Evolutionary conservation across 2,113 vertebrate species (phyloP).

Genomic region (Bubo scandiacus): DNA sequence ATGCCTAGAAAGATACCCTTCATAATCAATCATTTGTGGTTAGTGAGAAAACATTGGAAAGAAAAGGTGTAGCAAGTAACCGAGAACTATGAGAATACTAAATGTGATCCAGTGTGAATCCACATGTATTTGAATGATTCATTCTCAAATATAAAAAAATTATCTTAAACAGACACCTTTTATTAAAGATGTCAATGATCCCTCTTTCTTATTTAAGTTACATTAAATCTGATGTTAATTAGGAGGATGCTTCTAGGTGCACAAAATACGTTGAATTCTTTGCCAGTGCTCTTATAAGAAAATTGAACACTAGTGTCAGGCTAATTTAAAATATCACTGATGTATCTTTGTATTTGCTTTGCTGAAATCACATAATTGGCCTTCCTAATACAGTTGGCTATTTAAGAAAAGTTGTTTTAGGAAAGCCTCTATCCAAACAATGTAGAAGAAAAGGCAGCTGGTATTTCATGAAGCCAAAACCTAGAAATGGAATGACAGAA

Average conservation of each 20-base stretch:
- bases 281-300: slow-evolving; percentile 59
- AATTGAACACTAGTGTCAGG: slow-evolving; percentile 50
- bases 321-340: slow-evolving; percentile 59
- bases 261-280: slow-evolving; percentile 38
- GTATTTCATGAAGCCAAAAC: slow-evolving; percentile 44
- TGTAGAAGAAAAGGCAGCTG: slow-evolving; percentile 30
- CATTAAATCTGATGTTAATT: slow-evolving; percentile 35
- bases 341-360: slow-evolving; percentile 62
- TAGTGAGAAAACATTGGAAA: not conserved
- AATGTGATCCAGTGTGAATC: not conserved
- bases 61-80: not conserved
- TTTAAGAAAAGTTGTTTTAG: slow-evolving; percentile 65
- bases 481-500: slow-evolving; percentile 43
- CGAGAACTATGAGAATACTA: not conserved
- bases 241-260: slow-evolving; percentile 42
- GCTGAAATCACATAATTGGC: slow-evolving; percentile 51
- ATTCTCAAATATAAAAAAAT: not conserved
- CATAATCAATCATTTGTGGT: not conserved
- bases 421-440: slow-evolving; percentile 52
- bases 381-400: slow-evolving; percentile 38
- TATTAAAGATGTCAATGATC: not conserved
- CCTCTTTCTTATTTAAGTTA: not conserved
- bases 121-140: not conserved
- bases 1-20: not conserved
- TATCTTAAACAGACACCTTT: not conserved